Evolutionary conservation across 2,888 invertebrate species (phyloP), one percentile per base, ranked within the genome.

Genomic region (Erebia epiphron): DNA sequence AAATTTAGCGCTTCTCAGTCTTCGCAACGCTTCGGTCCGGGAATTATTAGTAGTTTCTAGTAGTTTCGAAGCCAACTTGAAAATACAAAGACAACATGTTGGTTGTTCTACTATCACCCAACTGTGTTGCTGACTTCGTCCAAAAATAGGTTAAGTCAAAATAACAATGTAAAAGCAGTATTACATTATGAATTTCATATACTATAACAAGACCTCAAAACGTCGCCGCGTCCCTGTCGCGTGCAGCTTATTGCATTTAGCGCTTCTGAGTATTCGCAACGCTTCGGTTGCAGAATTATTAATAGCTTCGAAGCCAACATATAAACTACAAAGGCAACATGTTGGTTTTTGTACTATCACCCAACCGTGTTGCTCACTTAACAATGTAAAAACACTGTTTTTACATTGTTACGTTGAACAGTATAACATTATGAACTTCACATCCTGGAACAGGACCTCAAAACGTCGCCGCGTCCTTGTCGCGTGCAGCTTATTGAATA

Each of bases 401-500:
- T n/a, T n/a, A n/a, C n/a, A n/a, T n/a, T n/a, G n/a, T n/a, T n/a
- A n/a, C n/a, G n/a, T n/a, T n/a, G n/a, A n/a, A n/a, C n/a, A n/a
- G n/a, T n/a, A n/a, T n/a, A n/a, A n/a, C n/a, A n/a, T 21, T 21
- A 21, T 21, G 2, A 21, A 21, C 2, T 21, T 21, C 21, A 21
- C 21, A 21, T 2, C 1, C 21, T 21, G 21, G 1, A 21, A 21
- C 21, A 21, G 49, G 14, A 14, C 14, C 14, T 14, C 49, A 14
- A 50, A 14, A 52, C 7, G 52, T 52, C 14, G 5, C 18, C 21
- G 2, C 16, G n/a, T n/a, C 60, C 41, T n/a, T 56, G 60, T 60
- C 60, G n/a, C 41, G 60, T 41, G 60, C 60, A 60, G 41, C 10
- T 16, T 60, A 60, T 60, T 60, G 60, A 60, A 41, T 60, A 41